Evolutionary conservation across 2,113 vertebrate genomes (phyloP).

Genomic region (Mustela lutreola): DNA sequence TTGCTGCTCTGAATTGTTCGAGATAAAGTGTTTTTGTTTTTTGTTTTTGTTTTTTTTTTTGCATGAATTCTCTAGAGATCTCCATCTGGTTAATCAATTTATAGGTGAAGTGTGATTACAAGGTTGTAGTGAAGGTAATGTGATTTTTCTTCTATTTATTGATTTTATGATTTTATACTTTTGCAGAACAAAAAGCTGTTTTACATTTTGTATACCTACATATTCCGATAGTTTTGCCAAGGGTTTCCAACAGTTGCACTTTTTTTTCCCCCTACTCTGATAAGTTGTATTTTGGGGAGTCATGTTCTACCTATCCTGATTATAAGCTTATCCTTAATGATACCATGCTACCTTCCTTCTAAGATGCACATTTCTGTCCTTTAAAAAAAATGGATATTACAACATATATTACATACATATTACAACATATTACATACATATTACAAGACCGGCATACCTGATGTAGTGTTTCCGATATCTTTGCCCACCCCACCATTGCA

Average conservation of each 20-base stretch:
- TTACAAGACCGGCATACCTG: neutral
- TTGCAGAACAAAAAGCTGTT: neutral
- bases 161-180: constrained; percentile 41
- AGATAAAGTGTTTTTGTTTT: neutral
- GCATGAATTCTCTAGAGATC: neutral
- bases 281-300: neutral
- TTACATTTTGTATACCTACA: neutral
- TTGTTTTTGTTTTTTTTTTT: neutral
- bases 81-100: neutral
- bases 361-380: neutral
- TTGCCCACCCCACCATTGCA: neutral
- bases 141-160: constrained; percentile 5
- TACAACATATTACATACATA: neutral
- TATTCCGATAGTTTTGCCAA: neutral
- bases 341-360: neutral
- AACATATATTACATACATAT: too few relatives aligned
- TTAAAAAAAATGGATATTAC: neutral
- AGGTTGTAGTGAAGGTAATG: neutral
- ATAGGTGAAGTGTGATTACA: neutral
- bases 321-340: neutral
- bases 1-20: neutral
- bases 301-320: neutral
- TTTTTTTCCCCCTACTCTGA: neutral
- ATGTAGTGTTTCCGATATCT: neutral
- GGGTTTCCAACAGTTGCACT: neutral